phyloP scores from a whole-genome alignment of 2,113 vertebrate species.

The Trematocara macrostoma region DNA sequence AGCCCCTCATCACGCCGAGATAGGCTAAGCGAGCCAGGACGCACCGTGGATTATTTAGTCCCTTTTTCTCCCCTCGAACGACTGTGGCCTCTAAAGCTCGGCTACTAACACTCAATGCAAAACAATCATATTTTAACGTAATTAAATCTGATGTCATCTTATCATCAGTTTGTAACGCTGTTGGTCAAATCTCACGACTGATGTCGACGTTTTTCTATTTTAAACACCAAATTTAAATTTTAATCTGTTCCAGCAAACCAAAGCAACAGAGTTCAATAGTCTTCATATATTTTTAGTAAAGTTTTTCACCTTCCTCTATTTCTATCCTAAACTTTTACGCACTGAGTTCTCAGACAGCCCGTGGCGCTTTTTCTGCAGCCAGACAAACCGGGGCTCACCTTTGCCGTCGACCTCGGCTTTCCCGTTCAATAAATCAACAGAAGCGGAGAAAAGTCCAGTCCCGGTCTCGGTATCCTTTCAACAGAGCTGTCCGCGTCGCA shows the following conservation, averaged over 20 bases:
- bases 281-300: background rate
- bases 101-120: background rate
- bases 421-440: background rate
- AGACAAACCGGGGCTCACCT: slow-evolving; percentile 34
- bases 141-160: background rate
- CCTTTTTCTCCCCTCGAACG: background rate
- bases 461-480: slow-evolving; percentile 34
- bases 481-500: background rate
- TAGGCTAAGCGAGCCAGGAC: background rate
- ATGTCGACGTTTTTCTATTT: background rate
- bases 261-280: background rate
- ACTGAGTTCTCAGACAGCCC: background rate
- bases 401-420: background rate
- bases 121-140: background rate
- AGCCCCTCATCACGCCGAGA: background rate
- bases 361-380: background rate
- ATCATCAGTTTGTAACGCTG: background rate
- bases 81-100: background rate
- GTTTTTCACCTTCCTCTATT: accelerated
- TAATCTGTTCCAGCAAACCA: background rate
- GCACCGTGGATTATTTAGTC: background rate
- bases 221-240: background rate
- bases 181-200: background rate
- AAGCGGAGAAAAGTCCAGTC: background rate
- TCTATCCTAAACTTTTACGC: background rate